phyloP scores from a whole-genome alignment of 2,888 invertebrate genomes.

The Epistrophe grossulariae region DNA sequence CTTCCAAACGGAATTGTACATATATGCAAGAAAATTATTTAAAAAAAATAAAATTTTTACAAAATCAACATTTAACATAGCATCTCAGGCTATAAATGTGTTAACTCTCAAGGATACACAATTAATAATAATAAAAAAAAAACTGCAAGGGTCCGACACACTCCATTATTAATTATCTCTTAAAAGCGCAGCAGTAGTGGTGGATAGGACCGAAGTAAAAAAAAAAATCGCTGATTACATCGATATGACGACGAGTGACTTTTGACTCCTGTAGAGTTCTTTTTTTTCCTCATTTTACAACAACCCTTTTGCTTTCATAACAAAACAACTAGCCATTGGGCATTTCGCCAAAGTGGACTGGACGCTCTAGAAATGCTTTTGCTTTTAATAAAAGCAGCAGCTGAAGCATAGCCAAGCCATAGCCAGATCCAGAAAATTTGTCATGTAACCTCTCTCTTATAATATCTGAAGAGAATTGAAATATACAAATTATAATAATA shows the following conservation, averaged over 20 bases:
- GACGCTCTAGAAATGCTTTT: conserved; percentile 6
- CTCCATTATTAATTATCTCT: conserved; percentile 53
- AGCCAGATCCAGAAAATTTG: conserved; percentile 23
- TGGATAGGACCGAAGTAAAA: neutral
- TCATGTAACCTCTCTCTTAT: conserved; percentile 24
- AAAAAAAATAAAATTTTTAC: too few species aligned
- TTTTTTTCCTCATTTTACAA: neutral
- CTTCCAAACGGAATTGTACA: too few species aligned
- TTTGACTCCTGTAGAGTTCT: conserved; percentile 51
- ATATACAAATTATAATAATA: conserved; percentile 56
- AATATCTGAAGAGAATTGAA: conserved; percentile 25
- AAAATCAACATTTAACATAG: too few species aligned
- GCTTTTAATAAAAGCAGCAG: conserved; percentile 23
- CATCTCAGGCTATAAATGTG: neutral
- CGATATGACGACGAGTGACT: conserved; percentile 53
- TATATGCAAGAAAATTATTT: too few species aligned
- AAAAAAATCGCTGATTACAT: conserved; percentile 58
- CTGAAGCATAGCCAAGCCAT: conserved; percentile 43
- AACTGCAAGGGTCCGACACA: conserved; percentile 64
- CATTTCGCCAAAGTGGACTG: conserved; percentile 46
- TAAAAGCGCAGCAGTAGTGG: conserved; percentile 23
- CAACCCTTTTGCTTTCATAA: conserved; percentile 19
- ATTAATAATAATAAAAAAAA: conserved; percentile 38
- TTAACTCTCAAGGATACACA: conserved; percentile 3
- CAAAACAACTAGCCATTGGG: conserved; percentile 41